A percentile compares a stretch with the other conserved stretches of the same genome.
Evolutionary conservation across 2,797 vertebrate species (phyloP).

Genomic region (Myripristis murdjan): DNA sequence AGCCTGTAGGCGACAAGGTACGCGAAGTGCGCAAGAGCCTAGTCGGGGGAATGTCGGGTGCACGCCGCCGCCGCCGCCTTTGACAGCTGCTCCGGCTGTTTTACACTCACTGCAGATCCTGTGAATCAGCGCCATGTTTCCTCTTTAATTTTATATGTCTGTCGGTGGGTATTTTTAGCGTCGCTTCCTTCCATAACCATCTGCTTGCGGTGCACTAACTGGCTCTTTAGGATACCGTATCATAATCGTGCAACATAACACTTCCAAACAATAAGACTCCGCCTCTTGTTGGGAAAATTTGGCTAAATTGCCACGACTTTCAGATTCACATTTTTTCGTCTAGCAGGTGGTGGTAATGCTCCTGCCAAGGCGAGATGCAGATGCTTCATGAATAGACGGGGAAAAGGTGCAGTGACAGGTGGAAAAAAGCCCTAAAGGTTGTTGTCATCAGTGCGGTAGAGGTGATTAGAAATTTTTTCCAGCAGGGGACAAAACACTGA

Average conservation of each 20-base stretch:
- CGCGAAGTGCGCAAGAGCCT: neutral
- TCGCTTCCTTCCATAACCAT: too few relatives aligned
- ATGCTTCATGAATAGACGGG: neutral
- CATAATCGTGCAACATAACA: too few relatives aligned
- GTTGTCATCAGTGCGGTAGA: neutral
- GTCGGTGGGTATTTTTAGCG: too few relatives aligned
- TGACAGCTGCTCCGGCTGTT: conserved; percentile 1
- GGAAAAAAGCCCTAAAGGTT: conserved; percentile 2
- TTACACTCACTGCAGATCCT: neutral
- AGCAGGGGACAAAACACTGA: neutral
- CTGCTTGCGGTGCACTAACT: neutral
- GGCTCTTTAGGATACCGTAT: too few relatives aligned
- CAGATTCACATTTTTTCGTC: neutral
- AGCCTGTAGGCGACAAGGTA: neutral
- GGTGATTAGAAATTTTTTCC: neutral
- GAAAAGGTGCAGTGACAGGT: neutral
- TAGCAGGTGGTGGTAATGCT: neutral
- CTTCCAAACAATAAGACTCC: too few relatives aligned
- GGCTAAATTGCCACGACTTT: too few relatives aligned
- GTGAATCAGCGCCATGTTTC: conserved; percentile 4
- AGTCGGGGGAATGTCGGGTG: neutral
- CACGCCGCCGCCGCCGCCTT: neutral
- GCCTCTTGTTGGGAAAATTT: too few relatives aligned
- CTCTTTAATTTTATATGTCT: neutral
- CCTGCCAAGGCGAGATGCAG: too few relatives aligned